Evolutionary conservation across 1,140 invertebrate genomes (phyloP).

Genomic region (Drosophila nigrodunni): DNA sequence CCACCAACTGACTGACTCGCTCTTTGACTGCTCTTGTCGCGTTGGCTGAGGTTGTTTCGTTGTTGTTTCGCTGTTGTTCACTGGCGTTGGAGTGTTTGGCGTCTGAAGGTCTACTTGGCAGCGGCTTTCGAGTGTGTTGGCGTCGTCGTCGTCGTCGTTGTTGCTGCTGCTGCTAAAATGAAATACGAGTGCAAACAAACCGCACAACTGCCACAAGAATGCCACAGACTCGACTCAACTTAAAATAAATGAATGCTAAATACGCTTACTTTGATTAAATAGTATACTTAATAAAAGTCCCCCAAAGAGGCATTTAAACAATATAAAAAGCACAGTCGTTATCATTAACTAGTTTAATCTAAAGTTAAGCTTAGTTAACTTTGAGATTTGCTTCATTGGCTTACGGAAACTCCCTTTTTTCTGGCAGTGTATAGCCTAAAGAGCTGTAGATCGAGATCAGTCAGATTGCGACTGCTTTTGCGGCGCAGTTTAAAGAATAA

Average conservation of each 20-base stretch:
- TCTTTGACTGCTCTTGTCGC: constrained; percentile 60
- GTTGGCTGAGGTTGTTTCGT: constrained; percentile 45
- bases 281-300: background rate
- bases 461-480: constrained; percentile 47
- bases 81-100: constrained; percentile 81
- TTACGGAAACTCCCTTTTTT: background rate
- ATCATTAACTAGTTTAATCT: background rate
- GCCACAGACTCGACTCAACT: background rate
- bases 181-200: constrained; percentile 76
- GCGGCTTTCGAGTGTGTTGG: constrained; percentile 79
- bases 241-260: constrained; percentile 5
- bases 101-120: constrained; percentile 82
- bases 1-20: constrained; percentile 54
- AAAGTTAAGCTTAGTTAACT: background rate
- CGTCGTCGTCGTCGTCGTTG: constrained; percentile 40
- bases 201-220: constrained; percentile 43
- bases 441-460: constrained; percentile 46
- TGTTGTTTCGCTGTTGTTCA: constrained; percentile 42
- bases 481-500: constrained; percentile 80
- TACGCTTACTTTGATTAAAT: constrained; percentile 2
- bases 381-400: background rate
- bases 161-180: constrained; percentile 43
- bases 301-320: too few relatives aligned
- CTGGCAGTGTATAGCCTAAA: constrained; percentile 3
- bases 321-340: too few relatives aligned